Evolutionary conservation across 1,140 invertebrate species (phyloP), one percentile per base, ranked within the genome.

Genomic region (Drosophila sp.): DNA sequence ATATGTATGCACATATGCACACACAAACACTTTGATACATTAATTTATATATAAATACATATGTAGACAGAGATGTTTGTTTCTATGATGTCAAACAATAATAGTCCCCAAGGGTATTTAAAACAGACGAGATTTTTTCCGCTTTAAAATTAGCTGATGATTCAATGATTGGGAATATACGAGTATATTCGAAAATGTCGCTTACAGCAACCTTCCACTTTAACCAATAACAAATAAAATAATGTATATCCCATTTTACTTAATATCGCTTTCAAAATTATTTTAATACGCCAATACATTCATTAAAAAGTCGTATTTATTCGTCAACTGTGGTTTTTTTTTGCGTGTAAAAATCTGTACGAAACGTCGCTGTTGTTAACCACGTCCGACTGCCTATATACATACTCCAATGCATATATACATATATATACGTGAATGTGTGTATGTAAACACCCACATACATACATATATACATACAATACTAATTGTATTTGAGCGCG

Each of bases 251-350:
- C 44, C 44, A 50, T 10, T 50, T 47, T 25, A 47, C 7, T 47
- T 50, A 50, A 50, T 27, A 50, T 50, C 44, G 44, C 44, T 50
- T 47, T 47, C 44, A 47, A 47, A 47, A 47, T 47, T 50, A 50
- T 50, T 50, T 50, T 6, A 50, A 47, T 47, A 35, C 4, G 7
- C 10, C 7, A 4, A 3, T 17, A 17, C 6, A 23, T 47, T 25
- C 6, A 47, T 47, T 50, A 50, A 50, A 50, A 50, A 25, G 44
- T 50, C 44, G 25, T 27, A 50, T 50, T 50, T 50, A 50, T 27
- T 50, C 25, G 23, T 50, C 44, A 47, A 25, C 44, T 25, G 6
- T 50, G 44, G 25, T 38, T 25, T 50, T 50, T 47, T 23, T 50
- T 25, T 27, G 23, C 1, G 2, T 50, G 44, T 50, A 50, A 50